Evolutionary conservation across 2,888 invertebrate genomes (phyloP), one percentile per base, ranked within the genome.

Genomic region (Sphecodes monilicornis): DNA sequence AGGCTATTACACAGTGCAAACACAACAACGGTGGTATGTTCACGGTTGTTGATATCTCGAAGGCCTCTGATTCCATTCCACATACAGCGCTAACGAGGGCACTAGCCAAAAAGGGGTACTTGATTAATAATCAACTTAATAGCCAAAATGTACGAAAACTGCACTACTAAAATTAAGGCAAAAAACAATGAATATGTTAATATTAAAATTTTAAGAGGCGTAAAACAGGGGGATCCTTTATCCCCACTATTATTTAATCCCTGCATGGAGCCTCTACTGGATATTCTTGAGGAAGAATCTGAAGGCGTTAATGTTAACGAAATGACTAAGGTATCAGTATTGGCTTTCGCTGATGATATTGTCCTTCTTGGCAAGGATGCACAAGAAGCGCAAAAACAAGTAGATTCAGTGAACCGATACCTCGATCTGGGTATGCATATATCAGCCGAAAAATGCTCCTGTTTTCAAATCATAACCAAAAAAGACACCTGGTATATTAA

Each of bases 151-250:
- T 82, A 78, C 13, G 2, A 18, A 0, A 74, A 76, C 0, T 88
- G 88, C 8, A 50, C 2, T 2, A 86, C 85, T 0, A 4, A 0
- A 3, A 71, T 78, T 10, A 41, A 43, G 3, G n/a, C 60, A 0
- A 18, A 1, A 18, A 11, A 57, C 1, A n/a, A 18, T 0, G 22
- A 69, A 26, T 13, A 1, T 4, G 46, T 64, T 1, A 22, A 60
- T 1, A 54, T 78, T 16, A 54, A 8, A 0, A 22, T 68, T 10
- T 0, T 50, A 0, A 11, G 29, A 1, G 54, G 29, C 0, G 39
- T 39, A 0, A 76, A 50, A 0, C 95, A 95, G 94, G 93, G 95
- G 92, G 95, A 95, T 94, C 95, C 95, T 0, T 39, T 89, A 0
- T 86, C 88, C 0, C 87, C 88, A 0, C n/a, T 89, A 1, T 1